Evolutionary conservation across 2,113 vertebrate species (phyloP).

Genomic region (Nothoprocta perdicaria): DNA sequence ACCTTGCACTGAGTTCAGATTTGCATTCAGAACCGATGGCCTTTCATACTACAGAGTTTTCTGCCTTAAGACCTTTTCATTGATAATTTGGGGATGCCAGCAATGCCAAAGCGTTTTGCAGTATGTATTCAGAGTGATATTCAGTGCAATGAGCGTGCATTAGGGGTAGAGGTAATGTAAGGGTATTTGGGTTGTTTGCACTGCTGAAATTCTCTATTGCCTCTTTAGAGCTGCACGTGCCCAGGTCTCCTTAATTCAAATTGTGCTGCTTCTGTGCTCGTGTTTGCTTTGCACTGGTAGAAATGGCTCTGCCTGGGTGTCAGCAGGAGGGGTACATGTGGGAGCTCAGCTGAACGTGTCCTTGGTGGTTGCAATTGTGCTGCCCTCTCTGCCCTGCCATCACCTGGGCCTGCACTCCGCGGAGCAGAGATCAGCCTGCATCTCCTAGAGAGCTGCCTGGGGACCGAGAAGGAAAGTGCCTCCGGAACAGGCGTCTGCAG

Average conservation of each 20-base stretch:
- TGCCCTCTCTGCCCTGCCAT: neutral
- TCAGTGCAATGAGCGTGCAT: rapidly evolving
- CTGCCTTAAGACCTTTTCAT: neutral
- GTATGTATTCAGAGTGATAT: rapidly evolving
- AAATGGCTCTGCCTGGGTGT: neutral
- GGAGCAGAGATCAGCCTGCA: neutral
- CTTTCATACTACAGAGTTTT: neutral
- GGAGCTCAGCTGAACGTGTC: neutral
- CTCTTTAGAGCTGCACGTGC: neutral
- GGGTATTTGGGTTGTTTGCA: neutral
- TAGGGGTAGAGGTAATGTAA: neutral
- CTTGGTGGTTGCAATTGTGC: neutral
- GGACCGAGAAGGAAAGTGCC: neutral
- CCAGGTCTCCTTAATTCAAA: neutral
- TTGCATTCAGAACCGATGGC: neutral
- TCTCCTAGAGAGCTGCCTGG: neutral
- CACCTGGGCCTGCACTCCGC: neutral
- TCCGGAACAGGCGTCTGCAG: neutral
- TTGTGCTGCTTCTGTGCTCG: neutral
- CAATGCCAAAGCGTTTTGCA: neutral
- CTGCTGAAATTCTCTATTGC: neutral
- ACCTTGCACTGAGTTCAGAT: neutral
- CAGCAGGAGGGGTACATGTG: neutral
- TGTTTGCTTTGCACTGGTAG: neutral
- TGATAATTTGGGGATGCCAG: neutral